phyloP scores from a whole-genome alignment of 2,113 vertebrate genomes.

The Oryzias woworae region DNA sequence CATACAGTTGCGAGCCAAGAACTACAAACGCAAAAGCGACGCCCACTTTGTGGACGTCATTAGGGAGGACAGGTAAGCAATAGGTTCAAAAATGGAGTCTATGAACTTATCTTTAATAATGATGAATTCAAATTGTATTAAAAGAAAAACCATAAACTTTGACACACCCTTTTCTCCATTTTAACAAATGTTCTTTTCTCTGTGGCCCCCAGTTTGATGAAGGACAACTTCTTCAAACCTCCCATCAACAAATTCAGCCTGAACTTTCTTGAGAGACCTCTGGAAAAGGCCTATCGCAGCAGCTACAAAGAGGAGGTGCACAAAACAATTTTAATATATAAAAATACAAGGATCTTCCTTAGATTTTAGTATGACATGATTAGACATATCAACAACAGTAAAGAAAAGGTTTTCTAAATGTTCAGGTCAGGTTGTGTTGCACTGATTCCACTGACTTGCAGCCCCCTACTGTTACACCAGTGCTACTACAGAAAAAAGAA shows the following conservation, averaged over 20 bases:
- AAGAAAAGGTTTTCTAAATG: no score
- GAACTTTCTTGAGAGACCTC: slow-evolving; percentile 88
- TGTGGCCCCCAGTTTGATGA: slow-evolving; percentile 89
- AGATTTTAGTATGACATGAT: no score
- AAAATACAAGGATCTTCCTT: no score
- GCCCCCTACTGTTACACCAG: slow-evolving; percentile 60
- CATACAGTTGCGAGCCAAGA: slow-evolving; percentile 92
- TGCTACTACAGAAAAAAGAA: slow-evolving; percentile 39
- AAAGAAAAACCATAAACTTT: no score
- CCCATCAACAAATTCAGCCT: slow-evolving; percentile 97
- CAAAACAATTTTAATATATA: neutral
- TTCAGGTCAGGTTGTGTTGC: slow-evolving; percentile 18
- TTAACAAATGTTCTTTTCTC: neutral
- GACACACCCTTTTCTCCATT: no score
- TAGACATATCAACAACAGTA: no score
- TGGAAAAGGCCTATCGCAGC: slow-evolving; percentile 88
- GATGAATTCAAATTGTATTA: no score
- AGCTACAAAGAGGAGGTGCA: slow-evolving; percentile 95
- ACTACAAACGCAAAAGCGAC: slow-evolving; percentile 92
- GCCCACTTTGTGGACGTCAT: slow-evolving; percentile 97
- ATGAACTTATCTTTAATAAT: slow-evolving; percentile 2
- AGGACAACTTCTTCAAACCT: slow-evolving; percentile 98
- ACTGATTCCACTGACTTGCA: slow-evolving; percentile 31
- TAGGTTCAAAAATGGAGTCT: slow-evolving; percentile 56
- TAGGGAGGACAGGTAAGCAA: slow-evolving; percentile 92